Evolutionary conservation across 2,888 invertebrate species (phyloP).

Genomic region (Torymus auratus): DNA sequence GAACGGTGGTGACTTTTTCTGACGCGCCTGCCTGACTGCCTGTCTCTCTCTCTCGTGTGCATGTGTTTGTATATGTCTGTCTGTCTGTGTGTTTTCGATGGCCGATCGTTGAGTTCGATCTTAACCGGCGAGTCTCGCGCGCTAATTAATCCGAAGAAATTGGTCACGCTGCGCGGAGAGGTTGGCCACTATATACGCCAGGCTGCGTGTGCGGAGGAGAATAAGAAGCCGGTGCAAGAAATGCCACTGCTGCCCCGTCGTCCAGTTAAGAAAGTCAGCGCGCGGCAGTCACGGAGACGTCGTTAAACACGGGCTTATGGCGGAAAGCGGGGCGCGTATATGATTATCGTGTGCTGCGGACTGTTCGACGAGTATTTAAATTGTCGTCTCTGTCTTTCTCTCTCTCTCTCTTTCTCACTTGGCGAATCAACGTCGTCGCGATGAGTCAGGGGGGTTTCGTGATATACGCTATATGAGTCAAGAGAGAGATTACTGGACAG

Average conservation of each 20-base stretch:
- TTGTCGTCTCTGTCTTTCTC: background rate
- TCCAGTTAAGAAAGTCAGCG: constrained; percentile 26
- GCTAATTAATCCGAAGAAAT: constrained; percentile 59
- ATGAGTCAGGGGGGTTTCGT: too few species aligned
- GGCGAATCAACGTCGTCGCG: too few species aligned
- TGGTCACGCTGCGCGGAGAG: constrained; percentile 5
- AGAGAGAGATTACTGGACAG: too few species aligned
- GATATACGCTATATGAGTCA: too few species aligned
- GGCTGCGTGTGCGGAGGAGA: background rate
- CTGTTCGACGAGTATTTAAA: constrained; percentile 14
- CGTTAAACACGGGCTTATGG: constrained; percentile 27
- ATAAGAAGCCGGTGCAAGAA: constrained; percentile 7
- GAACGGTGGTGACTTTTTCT: constrained; percentile 58
- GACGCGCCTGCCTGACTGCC: background rate
- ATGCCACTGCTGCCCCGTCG: constrained; percentile 14
- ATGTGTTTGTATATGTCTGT: too few species aligned
- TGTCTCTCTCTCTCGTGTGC: too few species aligned
- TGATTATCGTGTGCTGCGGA: background rate
- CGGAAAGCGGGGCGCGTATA: background rate
- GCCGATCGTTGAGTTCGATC: constrained; percentile 2
- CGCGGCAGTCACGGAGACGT: background rate
- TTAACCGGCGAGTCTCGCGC: constrained; percentile 24
- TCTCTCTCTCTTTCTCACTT: too few species aligned
- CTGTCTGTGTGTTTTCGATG: constrained; percentile 56
- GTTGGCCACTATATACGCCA: too few species aligned